Evolutionary conservation across 2,113 vertebrate genomes (phyloP).

Genomic region (Bufo gargarizans): DNA sequence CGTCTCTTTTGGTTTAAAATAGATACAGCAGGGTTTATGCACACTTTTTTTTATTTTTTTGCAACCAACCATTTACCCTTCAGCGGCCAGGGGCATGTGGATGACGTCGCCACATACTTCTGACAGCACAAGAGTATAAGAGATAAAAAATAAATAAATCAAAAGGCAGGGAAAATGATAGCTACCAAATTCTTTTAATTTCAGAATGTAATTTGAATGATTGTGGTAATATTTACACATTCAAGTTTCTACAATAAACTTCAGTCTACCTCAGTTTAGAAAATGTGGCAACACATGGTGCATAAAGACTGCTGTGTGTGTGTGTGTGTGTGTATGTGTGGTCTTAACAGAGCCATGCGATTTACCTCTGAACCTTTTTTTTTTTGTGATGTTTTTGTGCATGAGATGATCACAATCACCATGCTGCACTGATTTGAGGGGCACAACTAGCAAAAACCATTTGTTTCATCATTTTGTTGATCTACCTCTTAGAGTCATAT

Average conservation of each 20-base stretch:
- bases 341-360: constrained; percentile 82
- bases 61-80: constrained; percentile 71
- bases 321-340: constrained; percentile 75
- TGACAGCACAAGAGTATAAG: constrained; percentile 53
- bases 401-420: constrained; percentile 79
- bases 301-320: constrained; percentile 79
- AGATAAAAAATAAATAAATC: constrained; percentile 64
- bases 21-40: constrained; percentile 76
- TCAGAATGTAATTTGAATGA: constrained; percentile 88
- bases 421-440: constrained; percentile 84
- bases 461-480: constrained; percentile 86
- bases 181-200: constrained; percentile 73
- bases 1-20: constrained; percentile 74
- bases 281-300: constrained; percentile 78
- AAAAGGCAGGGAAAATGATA: constrained; percentile 76
- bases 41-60: constrained; percentile 62
- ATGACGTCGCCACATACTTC: background rate
- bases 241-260: constrained; percentile 88
- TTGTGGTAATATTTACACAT: constrained; percentile 87
- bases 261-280: constrained; percentile 90
- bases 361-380: constrained; percentile 79
- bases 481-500: constrained; percentile 93
- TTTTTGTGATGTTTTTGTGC: constrained; percentile 79
- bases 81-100: constrained; percentile 28
- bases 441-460: constrained; percentile 84